Base-by-base conservation (phyloP, 2,888 invertebrate species). In the Falcaria lacertinaria region DNA sequence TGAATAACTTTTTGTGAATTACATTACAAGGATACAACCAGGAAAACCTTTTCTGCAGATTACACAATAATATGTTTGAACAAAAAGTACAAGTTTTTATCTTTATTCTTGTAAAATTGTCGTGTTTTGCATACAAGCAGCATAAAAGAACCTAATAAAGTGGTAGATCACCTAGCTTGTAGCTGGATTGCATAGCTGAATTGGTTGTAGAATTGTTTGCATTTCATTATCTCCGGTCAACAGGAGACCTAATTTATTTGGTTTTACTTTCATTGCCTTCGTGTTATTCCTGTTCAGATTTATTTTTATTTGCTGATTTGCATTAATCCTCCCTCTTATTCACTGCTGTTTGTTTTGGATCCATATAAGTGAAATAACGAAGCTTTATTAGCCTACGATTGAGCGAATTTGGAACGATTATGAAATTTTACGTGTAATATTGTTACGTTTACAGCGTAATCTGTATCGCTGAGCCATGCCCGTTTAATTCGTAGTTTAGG, bases 201-300 rank as follows among this genome's bases (percentile, higher is more conserved):
- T 72, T 76, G 74, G 66, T 73, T 66, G 57, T 53, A 41, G 68
- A 60, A 71, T 73, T 77, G 76, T 80, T 82, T 80, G 81, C 76
- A 75, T 81, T 83, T 81, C 80, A 81, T 84, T 82, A 82, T 69
- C 69, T 70, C 57, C 58, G 70, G 77, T 74, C 80, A 80, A 80
- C 79, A 79, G 67, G 69, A 71, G 69, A 74, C 74, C 70, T 78
- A 75, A 77, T 80, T 81, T 79, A 72, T 73, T 64, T 58, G 57
- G 52, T 65, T 62, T 63, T 68, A 65, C 63, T 64, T 65, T 61
- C 60, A 57, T 59, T 54, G 64, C 56, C 65, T 65, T 57, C 58
- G 60, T 63, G 57, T 64, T 54, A 64, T 66, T 60, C 28, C 22
- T 15, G 22, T 22, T 2, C 7, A 8, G 22, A 37, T 35, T 35